A percentile compares a stretch with the other conserved stretches of the same genome.
These are phyloP conservation scores for Blastobasis adustella DNA, from an alignment of 2,888 invertebrate species.

Conservation along the genomic window DNA sequence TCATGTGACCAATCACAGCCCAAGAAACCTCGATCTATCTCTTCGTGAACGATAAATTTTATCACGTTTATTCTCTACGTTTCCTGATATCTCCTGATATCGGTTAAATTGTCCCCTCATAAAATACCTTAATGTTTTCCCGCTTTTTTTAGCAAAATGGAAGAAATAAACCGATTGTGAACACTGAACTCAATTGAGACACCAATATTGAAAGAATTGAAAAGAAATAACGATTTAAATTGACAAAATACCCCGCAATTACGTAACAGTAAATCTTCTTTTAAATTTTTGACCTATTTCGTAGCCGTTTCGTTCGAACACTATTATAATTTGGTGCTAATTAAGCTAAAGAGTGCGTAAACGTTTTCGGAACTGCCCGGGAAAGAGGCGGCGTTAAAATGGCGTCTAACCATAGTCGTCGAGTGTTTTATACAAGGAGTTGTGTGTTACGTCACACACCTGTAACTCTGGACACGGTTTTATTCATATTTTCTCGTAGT, in stretches of 20 bases:
- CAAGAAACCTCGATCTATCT: slow-evolving; percentile 24
- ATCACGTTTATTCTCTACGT: no score
- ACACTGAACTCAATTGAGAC: not conserved
- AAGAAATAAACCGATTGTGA: not conserved
- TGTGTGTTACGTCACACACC: slow-evolving; percentile 56
- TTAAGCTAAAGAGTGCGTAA: slow-evolving; percentile 32
- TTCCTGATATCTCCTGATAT: no score
- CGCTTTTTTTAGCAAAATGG: slow-evolving; percentile 28
- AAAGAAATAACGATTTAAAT: not conserved
- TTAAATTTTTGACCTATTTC: slow-evolving; percentile 19
- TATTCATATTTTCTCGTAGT: slow-evolving; percentile 53
- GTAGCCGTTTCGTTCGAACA: slow-evolving; percentile 14
- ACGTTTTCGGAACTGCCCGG: slow-evolving; percentile 25
- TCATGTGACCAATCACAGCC: slow-evolving; percentile 65
- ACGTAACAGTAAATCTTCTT: slow-evolving; percentile 5
- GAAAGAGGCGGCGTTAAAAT: slow-evolving; percentile 47
- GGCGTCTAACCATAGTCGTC: slow-evolving; percentile 41
- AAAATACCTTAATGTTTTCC: slow-evolving; percentile 15
- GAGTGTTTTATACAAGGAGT: slow-evolving; percentile 57
- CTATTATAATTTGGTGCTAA: slow-evolving; percentile 29
- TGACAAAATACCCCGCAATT: slow-evolving; percentile 3
- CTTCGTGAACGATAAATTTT: slow-evolving; percentile 10
- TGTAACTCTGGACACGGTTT: slow-evolving; percentile 23
- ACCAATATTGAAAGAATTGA: no score
- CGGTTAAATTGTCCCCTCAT: no score